These are phyloP conservation scores for Aphelinus certus DNA, from an alignment of 1,140 invertebrate species.

Conservation along the genomic window DNA sequence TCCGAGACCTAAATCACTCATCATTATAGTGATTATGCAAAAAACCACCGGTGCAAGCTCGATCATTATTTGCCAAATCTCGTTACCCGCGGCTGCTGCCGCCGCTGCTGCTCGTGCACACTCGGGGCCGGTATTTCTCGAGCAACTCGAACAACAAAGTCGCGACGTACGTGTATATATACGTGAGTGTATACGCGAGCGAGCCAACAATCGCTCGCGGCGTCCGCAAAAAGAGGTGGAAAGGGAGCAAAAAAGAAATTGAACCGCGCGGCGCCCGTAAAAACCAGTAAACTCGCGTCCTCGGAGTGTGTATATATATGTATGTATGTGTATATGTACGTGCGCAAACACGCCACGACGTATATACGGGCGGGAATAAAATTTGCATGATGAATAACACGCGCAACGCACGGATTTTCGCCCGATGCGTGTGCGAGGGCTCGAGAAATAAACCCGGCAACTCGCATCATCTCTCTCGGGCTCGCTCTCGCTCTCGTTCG, in stretches of 20 bases:
- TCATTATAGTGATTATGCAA: constrained; percentile 29
- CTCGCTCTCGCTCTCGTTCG: background rate
- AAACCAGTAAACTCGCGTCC: constrained; percentile 7
- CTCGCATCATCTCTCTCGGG: background rate
- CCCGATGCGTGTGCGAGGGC: constrained; percentile 2
- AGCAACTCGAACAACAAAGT: constrained; percentile 12
- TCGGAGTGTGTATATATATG: background rate
- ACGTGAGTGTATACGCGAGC: background rate
- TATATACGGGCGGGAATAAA: constrained; percentile 28
- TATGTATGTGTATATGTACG: background rate
- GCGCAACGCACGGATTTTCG: constrained; percentile 14
- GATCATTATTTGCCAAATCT: constrained; percentile 29
- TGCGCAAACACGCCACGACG: constrained; percentile 16
- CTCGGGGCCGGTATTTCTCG: no score
- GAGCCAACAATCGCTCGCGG: constrained; percentile 2
- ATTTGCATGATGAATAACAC: constrained; percentile 30
- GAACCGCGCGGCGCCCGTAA: background rate
- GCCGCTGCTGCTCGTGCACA: no score
- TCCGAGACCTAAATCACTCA: constrained; percentile 13
- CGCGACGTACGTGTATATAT: no score
- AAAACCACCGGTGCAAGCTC: constrained; percentile 17
- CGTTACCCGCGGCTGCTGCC: background rate
- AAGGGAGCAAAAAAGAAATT: background rate
- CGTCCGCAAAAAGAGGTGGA: background rate
- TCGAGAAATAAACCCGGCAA: constrained; percentile 2